These are phyloP conservation scores for Megalurothrips usitatus DNA, from an alignment of 2,888 invertebrate genomes.

Conservation along the genomic window DNA sequence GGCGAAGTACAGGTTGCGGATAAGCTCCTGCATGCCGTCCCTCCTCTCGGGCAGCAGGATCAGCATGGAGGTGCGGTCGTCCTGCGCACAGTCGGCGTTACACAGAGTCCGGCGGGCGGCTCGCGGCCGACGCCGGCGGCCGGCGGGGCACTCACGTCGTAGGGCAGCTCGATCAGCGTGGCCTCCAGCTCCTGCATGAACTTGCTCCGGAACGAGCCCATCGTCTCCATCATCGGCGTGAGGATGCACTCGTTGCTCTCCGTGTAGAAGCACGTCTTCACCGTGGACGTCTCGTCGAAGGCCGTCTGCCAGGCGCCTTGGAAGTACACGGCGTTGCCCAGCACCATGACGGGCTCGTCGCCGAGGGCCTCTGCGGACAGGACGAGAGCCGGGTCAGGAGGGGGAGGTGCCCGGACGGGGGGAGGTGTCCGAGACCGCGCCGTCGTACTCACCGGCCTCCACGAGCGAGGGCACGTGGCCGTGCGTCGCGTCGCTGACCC, in stretches of 20 bases:
- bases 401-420: neutral
- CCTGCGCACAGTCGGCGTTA: slow-evolving; percentile 44
- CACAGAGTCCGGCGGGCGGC: no score
- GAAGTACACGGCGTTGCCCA: slow-evolving; percentile 8
- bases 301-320: slow-evolving; percentile 6
- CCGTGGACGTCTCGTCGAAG: neutral
- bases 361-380: neutral
- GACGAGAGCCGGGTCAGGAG: neutral
- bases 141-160: neutral
- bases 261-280: neutral
- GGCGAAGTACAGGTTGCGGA: slow-evolving; percentile 51
- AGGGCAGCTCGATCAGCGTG: slow-evolving; percentile 8
- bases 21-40: slow-evolving; percentile 55
- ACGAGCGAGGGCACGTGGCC: slow-evolving; percentile 55
- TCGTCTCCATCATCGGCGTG: slow-evolving; percentile 5
- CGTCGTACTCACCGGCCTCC: slow-evolving; percentile 48
- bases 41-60: slow-evolving; percentile 55
- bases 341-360: neutral
- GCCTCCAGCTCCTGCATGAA: neutral
- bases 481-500: slow-evolving; percentile 55
- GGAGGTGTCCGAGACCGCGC: no score
- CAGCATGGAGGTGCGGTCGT: slow-evolving; percentile 56
- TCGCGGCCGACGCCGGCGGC: neutral
- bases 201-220: neutral
- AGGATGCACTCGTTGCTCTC: neutral